A percentile compares a stretch with the other conserved stretches of the same genome.
phyloP scores from a whole-genome alignment of 2,797 vertebrate species.

The Percopsis omiscomaycus region DNA sequence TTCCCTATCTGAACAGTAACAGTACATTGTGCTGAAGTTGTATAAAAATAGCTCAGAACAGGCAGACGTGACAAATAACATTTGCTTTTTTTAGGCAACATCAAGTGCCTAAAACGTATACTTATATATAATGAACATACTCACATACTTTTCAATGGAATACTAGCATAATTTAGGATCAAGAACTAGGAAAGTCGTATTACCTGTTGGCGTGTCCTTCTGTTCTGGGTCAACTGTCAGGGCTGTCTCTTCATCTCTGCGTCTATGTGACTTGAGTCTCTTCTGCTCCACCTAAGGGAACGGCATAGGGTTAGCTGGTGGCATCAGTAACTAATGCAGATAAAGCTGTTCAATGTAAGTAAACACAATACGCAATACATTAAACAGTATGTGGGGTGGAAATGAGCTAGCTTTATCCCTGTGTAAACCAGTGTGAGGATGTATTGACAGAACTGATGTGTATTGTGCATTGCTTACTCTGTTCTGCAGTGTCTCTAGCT shows the following conservation, averaged over 20 bases:
- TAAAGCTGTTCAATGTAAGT: background rate
- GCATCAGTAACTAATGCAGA: too few species aligned
- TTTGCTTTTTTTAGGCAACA: background rate
- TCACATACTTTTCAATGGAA: background rate
- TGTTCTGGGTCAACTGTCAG: conserved; percentile 36
- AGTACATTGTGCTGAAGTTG: background rate
- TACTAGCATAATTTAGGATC: background rate
- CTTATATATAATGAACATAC: background rate
- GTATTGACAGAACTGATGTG: too few species aligned
- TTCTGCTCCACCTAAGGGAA: conserved; percentile 60
- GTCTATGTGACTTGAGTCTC: conserved; percentile 64
- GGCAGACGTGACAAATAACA: background rate
- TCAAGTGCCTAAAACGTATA: background rate
- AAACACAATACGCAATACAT: background rate
- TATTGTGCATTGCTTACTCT: conserved; percentile 73
- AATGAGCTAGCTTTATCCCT: too few species aligned
- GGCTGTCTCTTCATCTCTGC: conserved; percentile 56
- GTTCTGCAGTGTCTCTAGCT: conserved; percentile 86
- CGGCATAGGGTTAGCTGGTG: background rate
- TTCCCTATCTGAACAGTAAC: too few species aligned
- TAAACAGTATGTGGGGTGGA: too few species aligned
- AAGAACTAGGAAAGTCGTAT: conserved; percentile 6
- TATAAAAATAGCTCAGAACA: background rate
- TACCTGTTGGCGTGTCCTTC: conserved; percentile 45
- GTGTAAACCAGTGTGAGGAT: too few species aligned